phyloP scores from a whole-genome alignment of 64 coral and sea anemone species.

The Hydrozoanthus tunicans region DNA sequence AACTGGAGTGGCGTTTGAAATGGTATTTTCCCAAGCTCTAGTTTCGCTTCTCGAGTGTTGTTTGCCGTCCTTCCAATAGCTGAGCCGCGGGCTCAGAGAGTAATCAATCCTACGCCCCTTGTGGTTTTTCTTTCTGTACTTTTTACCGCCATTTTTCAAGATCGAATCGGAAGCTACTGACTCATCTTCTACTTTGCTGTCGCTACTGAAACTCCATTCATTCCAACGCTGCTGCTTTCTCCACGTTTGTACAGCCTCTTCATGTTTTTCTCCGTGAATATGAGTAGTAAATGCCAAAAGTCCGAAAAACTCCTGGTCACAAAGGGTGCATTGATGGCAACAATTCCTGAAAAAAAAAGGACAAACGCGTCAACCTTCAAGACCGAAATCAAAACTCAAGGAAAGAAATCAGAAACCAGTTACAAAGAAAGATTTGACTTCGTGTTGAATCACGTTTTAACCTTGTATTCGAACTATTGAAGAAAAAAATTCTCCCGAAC shows the following conservation, averaged over 20 bases:
- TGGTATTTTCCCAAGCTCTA: not conserved
- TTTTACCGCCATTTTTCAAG: conserved; percentile 1
- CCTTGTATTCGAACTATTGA: too few species aligned
- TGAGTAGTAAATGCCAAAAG: conserved; percentile 46
- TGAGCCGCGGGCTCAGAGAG: not conserved
- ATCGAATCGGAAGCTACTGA: not conserved
- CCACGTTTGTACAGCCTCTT: conserved; percentile 37
- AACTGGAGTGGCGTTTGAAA: not conserved
- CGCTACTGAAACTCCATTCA: conserved; percentile 45
- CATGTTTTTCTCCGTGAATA: conserved; percentile 52
- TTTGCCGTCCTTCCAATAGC: conserved; percentile 8
- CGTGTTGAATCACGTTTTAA: too few species aligned
- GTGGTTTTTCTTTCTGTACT: not conserved
- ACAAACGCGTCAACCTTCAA: too few species aligned
- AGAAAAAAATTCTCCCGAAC: too few species aligned
- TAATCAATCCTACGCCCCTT: not conserved
- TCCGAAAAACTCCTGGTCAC: conserved; percentile 43
- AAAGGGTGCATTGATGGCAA: conserved; percentile 24
- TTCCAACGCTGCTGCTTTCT: conserved; percentile 26
- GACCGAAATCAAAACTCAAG: too few species aligned
- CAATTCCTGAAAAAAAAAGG: conserved; percentile 21
- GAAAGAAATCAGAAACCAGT: too few species aligned
- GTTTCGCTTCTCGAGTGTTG: not conserved
- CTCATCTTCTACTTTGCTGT: not conserved
- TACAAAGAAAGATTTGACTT: too few species aligned